phyloP scores from a whole-genome alignment of 2,113 vertebrate genomes.

The Ivindomyrus marchei region DNA sequence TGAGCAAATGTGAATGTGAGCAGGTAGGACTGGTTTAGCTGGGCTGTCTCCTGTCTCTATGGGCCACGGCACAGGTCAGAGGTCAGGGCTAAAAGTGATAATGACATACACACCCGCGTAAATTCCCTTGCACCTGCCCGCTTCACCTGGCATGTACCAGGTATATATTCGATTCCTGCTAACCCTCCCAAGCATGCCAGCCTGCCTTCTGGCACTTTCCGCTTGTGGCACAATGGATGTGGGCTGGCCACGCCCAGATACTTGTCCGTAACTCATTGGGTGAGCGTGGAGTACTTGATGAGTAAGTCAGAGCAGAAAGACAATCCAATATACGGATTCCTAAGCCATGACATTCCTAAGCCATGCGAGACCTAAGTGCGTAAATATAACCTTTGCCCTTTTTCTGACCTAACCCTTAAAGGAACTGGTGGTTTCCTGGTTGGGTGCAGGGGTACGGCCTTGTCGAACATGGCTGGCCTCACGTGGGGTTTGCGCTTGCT shows the following conservation, averaged over 20 bases:
- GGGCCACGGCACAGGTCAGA: not conserved
- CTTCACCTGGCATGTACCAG: not conserved
- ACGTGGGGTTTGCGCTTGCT: not conserved
- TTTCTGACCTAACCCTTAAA: not conserved
- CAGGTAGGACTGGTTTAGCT: conserved; percentile 28
- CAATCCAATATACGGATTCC: not conserved
- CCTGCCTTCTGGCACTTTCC: conserved; percentile 18
- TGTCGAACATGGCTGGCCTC: not conserved
- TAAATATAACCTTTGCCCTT: not conserved
- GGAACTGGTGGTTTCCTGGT: not conserved
- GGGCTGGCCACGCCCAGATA: not conserved
- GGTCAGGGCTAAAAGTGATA: not conserved
- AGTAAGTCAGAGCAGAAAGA: not conserved
- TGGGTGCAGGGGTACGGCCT: not conserved
- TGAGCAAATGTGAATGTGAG: not conserved
- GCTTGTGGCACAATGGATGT: conserved; percentile 28
- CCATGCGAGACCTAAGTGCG: not conserved
- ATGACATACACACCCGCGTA: not conserved
- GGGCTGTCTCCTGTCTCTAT: conserved; percentile 18
- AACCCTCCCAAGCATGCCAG: conserved; percentile 28
- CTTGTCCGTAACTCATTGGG: not conserved
- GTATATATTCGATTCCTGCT: not conserved
- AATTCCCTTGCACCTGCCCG: not conserved
- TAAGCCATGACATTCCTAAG: not conserved
- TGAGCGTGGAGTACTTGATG: not conserved